Base-by-base conservation (phyloP, 2,113 vertebrate species). In the Puffinus mauretanicus region DNA sequence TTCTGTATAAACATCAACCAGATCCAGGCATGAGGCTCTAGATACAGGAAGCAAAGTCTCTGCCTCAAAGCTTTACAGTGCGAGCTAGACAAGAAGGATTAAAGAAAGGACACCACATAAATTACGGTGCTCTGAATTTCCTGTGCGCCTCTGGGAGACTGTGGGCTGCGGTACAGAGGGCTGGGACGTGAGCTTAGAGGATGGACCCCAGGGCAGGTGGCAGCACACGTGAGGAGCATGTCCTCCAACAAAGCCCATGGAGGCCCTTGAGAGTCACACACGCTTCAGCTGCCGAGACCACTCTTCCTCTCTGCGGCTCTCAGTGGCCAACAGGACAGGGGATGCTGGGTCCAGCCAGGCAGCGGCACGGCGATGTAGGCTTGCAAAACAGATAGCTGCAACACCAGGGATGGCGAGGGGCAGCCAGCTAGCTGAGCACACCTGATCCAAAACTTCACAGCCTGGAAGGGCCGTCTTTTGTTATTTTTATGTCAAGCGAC, bases 211-310 rank as follows among this genome's bases (percentile, higher is more conserved):
- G 0, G 12, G 54, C 7, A 46, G 44, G 36, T 16, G 32, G 16
- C 29, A 29, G 27, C 1, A 3, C 38, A 36, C 0, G 0, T 44
- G 52, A n/a, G 55, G 13, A 82, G 29, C 44, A 17, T 2, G 7
- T 36, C 51, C 57, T 76, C 38, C 38, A 58, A 10, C 6, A 2
- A 21, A 29, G 20, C 14, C 11, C 11, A 4, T 7, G 32, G 55
- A 24, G 32, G n/a, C 10, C 36, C 30, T 25, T 1, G 11, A 42
- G 30, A 27, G 46, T 42, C 69, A 76, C 69, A 71, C 5, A 40
- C 4, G 1, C n/a, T 44, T 61, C 0, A 1, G 67, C 34, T 32
- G 55, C 49, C 0, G 0, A 86, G 57, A 25, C 10, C 62, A 65
- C 51, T 17, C 55, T 38, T 67, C 65, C 60, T n/a, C 72, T 80